These are phyloP conservation scores for Buceros bicornis DNA, from an alignment of 2,797 vertebrate species.

Conservation along the genomic window DNA sequence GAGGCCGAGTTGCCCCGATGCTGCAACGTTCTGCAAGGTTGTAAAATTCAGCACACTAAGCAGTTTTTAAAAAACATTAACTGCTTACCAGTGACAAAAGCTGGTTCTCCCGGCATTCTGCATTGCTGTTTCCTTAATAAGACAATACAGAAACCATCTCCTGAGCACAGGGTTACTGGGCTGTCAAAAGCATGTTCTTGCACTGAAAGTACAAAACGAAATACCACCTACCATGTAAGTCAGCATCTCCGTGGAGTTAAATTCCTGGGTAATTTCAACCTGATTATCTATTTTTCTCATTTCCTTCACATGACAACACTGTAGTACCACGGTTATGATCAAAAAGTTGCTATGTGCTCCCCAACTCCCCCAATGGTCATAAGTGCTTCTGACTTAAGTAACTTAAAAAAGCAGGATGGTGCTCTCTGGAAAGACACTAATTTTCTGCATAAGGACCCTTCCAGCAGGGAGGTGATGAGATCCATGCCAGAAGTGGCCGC, in stretches of 20 bases:
- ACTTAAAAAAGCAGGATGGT: neutral
- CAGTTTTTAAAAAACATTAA: constrained; percentile 15
- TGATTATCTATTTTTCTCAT: neutral
- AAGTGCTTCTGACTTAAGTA: neutral
- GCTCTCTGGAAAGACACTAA: neutral
- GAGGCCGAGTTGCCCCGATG: accelerated
- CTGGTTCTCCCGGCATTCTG: neutral
- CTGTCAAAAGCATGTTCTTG: neutral
- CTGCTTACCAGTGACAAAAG: neutral
- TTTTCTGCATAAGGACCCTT: neutral
- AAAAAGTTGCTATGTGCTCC: neutral
- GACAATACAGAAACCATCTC: neutral
- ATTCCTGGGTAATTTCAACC: constrained; percentile 26
- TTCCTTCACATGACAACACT: neutral
- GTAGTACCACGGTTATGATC: neutral
- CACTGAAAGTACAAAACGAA: neutral
- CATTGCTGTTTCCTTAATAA: neutral
- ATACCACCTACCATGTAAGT: neutral
- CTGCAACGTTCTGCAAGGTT: accelerated
- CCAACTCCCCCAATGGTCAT: neutral
- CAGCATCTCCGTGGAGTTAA: neutral
- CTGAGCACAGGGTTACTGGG: neutral
- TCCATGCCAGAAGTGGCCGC: neutral
- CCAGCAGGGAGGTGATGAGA: neutral
- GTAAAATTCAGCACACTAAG: neutral